Evolutionary conservation across 2,113 vertebrate genomes (phyloP), one percentile per base, ranked within the genome.

Genomic region (Mandrillus leucophaeus): DNA sequence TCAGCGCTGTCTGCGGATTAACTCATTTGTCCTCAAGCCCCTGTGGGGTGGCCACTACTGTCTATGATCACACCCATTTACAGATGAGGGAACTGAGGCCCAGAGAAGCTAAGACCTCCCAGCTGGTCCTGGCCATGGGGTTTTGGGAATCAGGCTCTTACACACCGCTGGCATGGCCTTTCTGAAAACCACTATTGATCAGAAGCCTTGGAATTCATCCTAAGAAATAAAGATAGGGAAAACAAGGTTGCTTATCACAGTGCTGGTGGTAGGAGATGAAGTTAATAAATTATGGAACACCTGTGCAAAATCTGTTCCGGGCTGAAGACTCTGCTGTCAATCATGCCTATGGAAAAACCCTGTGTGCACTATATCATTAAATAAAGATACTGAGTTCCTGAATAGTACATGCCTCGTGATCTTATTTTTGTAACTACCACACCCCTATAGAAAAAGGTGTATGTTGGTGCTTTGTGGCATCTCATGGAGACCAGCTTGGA

Each of bases 111-210:
- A 23, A 32, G 30, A 10, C 6, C 0, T 9, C 48, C 40, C 0
- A 3, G 59, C 10, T 2, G 22, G 75, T 18, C 50, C 72, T 0
- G 22, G 25, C 22, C 17, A 3, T 14, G 8, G 76, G 0, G 2
- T 76, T 18, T 57, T 25, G 43, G 43, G 61, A 80, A 43, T 45
- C 40, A 43, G 48, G 59, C 2, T 72, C 43, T 40, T 12, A 14
- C 5, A 12, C 0, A 20, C 45, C 2, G 5, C 66, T 12, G 66
- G 40, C n/a, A 1, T 2, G 1, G 35, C 18, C 64, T 22, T 88
- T 72, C n/a, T 7, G 12, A 90, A 84, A 78, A 52, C 70, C 23
- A 30, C 5, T 20, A 20, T 22, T 90, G 48, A 22, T 72, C 40
- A 80, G 64, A 48, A 73, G 73, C 45, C 57, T 72, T 68, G 75